These are phyloP conservation scores for Trachelus iudaicus DNA, from an alignment of 2,888 invertebrate species.

Conservation along the genomic window DNA sequence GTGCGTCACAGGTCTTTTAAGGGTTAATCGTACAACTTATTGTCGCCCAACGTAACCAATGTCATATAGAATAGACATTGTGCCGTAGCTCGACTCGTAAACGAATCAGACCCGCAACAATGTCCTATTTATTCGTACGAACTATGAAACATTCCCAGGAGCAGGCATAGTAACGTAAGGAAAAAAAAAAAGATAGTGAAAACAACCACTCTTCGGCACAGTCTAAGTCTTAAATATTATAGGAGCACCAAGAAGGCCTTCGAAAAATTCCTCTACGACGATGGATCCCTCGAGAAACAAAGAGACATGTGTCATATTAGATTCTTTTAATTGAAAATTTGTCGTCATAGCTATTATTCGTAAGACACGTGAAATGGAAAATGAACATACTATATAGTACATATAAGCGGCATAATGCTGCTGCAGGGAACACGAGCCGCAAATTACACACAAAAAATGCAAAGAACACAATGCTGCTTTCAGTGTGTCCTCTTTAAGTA, in stretches of 20 bases:
- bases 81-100: background rate
- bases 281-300: background rate
- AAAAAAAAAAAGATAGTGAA: background rate
- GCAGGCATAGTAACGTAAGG: background rate
- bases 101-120: background rate
- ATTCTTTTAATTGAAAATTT: background rate
- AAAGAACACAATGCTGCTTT: slow-evolving; percentile 64
- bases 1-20: background rate
- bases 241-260: background rate
- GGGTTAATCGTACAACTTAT: background rate
- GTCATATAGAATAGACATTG: background rate
- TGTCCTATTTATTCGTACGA: background rate
- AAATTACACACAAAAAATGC: slow-evolving; percentile 43
- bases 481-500: slow-evolving; percentile 60
- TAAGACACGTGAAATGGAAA: background rate
- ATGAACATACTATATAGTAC: background rate
- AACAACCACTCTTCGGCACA: background rate
- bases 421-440: slow-evolving; percentile 2
- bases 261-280: background rate
- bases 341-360: background rate
- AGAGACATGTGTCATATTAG: background rate
- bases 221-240: background rate
- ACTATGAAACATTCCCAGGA: background rate
- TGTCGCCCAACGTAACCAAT: background rate
- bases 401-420: background rate